Conservation (phyloP, 2,797 vertebrate genomes). For the Lutra lutra region DNA sequence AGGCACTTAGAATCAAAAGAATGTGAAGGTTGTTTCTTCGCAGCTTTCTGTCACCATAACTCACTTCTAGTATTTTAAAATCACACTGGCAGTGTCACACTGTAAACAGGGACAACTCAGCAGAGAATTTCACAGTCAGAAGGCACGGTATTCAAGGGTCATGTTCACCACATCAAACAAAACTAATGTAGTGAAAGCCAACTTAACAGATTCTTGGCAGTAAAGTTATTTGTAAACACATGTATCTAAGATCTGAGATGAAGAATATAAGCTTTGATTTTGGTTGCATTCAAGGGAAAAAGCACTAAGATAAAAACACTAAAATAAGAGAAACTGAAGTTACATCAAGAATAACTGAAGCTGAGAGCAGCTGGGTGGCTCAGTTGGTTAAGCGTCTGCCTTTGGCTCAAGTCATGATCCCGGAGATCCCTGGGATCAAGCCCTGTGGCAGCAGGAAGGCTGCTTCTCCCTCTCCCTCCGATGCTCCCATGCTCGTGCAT, state of each 20-base stretch:
- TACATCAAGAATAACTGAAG: not conserved
- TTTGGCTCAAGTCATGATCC: not conserved
- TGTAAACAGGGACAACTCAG: slow-evolving; percentile 23
- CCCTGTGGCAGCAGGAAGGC: not conserved
- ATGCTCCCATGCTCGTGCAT: not conserved
- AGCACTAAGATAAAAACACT: not conserved
- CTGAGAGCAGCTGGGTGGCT: not conserved
- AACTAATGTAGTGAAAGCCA: slow-evolving; percentile 10
- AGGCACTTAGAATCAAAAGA: not conserved
- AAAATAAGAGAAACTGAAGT: not conserved
- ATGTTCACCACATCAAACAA: slow-evolving; percentile 18
- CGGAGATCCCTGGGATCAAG: not conserved
- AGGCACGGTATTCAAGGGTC: not conserved
- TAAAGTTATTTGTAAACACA: slow-evolving; percentile 37
- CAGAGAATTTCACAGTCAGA: slow-evolving; percentile 45
- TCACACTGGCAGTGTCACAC: not conserved
- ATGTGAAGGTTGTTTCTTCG: not conserved
- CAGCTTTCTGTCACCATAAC: not conserved
- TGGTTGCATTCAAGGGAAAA: not conserved
- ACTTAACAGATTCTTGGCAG: slow-evolving; percentile 27
- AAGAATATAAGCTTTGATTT: slow-evolving; percentile 28
- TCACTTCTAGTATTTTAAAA: slow-evolving; percentile 2
- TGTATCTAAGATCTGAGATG: not conserved
- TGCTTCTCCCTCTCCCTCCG: not conserved
- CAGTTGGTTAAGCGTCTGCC: not conserved